phyloP scores from a whole-genome alignment of 1,140 invertebrate species.

The Rhagoletis pomonella region DNA sequence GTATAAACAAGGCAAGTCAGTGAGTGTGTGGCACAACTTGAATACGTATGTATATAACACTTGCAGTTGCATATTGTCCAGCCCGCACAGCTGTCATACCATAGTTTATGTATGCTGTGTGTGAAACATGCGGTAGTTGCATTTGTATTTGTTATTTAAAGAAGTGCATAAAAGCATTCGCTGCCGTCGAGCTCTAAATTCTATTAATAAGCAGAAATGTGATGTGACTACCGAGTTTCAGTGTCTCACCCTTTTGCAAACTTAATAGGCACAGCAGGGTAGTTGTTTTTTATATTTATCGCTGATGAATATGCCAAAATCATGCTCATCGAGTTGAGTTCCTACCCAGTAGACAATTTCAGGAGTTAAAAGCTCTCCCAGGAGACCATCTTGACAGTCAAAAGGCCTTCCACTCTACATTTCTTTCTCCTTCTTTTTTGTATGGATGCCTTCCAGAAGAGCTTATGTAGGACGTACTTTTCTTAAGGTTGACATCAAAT shows the following conservation, averaged over 20 bases:
- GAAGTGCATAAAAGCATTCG: slow-evolving; percentile 37
- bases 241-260: slow-evolving; percentile 25
- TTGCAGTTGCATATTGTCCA: slow-evolving; percentile 25
- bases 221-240: background rate
- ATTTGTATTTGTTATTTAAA: slow-evolving; percentile 29
- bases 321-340: background rate
- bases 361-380: too few relatives aligned
- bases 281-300: background rate
- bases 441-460: too few relatives aligned
- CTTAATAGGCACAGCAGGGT: background rate
- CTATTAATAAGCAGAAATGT: slow-evolving; percentile 49
- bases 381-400: too few relatives aligned
- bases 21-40: background rate
- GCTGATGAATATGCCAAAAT: slow-evolving; percentile 29
- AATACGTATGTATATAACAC: background rate
- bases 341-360: too few relatives aligned
- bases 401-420: too few relatives aligned
- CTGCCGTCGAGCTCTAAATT: background rate
- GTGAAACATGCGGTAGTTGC: background rate
- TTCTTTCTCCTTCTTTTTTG: too few relatives aligned
- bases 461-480: too few relatives aligned
- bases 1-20: background rate
- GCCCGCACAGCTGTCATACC: background rate
- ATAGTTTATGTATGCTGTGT: slow-evolving; percentile 16
- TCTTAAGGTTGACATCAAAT: too few relatives aligned